These are phyloP conservation scores for Solenodon paradoxus DNA, from an alignment of 2,113 vertebrate species.

Conservation along the genomic window DNA sequence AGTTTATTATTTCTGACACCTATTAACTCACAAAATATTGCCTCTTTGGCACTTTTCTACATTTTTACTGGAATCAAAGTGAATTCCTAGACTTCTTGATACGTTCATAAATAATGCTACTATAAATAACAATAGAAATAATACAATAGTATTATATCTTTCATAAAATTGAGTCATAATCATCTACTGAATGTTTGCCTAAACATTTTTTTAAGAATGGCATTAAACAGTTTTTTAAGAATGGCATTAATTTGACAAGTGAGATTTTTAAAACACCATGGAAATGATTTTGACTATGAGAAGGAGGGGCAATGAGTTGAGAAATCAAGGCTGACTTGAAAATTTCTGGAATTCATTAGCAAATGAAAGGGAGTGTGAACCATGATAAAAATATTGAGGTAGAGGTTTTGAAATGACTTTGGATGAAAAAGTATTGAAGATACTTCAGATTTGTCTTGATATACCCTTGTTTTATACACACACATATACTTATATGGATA, in stretches of 20 bases:
- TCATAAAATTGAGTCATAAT: neutral
- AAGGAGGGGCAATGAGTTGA: neutral
- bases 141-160: neutral
- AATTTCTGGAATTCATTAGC: neutral
- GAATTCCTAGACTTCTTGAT: neutral
- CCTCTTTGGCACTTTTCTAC: neutral
- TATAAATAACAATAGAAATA: neutral
- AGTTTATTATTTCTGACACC: neutral
- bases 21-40: neutral
- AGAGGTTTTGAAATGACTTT: neutral
- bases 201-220: too few relatives aligned
- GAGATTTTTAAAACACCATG: neutral
- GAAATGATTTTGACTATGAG: neutral
- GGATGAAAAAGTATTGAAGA: neutral
- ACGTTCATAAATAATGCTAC: neutral
- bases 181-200: neutral
- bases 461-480: too few relatives aligned
- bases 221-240: too few relatives aligned
- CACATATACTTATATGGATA: too few relatives aligned
- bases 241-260: too few relatives aligned
- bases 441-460: neutral
- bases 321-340: neutral
- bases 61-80: neutral
- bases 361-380: neutral
- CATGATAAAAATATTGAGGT: neutral